Evolutionary conservation across 2,113 vertebrate species (phyloP), one percentile per base, ranked within the genome.

Genomic region (Osmerus eperlanus): DNA sequence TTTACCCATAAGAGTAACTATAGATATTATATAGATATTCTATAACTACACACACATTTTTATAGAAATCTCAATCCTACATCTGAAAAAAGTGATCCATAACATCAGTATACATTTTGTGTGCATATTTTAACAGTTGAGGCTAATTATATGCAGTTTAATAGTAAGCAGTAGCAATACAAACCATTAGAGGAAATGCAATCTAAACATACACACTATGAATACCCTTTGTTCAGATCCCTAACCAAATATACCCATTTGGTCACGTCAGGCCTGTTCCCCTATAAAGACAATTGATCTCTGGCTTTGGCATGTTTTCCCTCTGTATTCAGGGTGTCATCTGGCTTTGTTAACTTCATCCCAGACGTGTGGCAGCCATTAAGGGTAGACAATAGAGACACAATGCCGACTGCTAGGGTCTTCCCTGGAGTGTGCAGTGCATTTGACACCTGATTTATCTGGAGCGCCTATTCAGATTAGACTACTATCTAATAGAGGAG

Each of bases 401-500:
- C 85, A 89, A 90, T 75, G 77, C 51, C 73, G 77, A 60, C 80
- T 72, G 55, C 77, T 11, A 56, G 78, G 79, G 77, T 76, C 82
- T 73, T 14, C 69, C 67, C 74, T 67, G 47, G 25, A 64, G 54
- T 47, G 70, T 71, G 72, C 81, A 58, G 75, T 87, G 70, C 74
- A 77, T 90, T 86, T 86, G 89, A 91, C 90, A 91, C 88, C 90
- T 82, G 88, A 90, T 87, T 89, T 89, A 88, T 85, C 82, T 84
- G 78, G 84, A 86, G 81, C 85, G 84, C 86, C 87, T 80, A 77
- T 84, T 87, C 84, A 83, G 87, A 88, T 84, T 77, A 83, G 79
- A 71, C 74, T 77, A 83, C 83, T 75, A 68, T 78, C 36, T 76
- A 83, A 77, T 83, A 86, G 79, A 81, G 81, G 74, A 72, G 70